Evolutionary conservation across 2,888 invertebrate species (phyloP), one percentile per base, ranked within the genome.

Genomic region (Galerucella calmariensis): DNA sequence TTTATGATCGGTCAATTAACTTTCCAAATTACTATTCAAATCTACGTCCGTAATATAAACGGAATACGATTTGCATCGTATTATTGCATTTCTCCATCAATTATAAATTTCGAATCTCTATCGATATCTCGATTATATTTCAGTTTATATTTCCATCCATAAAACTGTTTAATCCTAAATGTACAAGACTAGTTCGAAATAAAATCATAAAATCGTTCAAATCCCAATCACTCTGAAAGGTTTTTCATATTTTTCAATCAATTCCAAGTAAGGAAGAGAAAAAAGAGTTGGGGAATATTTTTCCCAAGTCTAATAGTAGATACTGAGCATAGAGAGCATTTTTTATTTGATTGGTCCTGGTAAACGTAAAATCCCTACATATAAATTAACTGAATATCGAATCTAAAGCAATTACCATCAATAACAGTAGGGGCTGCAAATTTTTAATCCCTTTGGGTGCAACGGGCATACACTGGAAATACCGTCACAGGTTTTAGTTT

Each of bases 21-120:
- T 79, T 79, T 82, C 79, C 81, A 81, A 82, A 81, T 82, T 80
- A 81, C 79, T 81, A 82, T 82, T 82, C 81, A 81, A 81, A 82
- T 82, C 79, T 77, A 77, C 78, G 75, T 79, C 78, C 75, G 80
- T 79, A 79, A 79, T 79, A 81, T 78, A 81, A 80, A 78, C 78
- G 77, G 78, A 81, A 79, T 75, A 79, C 81, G 81, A 81, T 83
- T 83, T 82, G 79, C 80, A 80, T 79, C 72, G 72, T 77, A 81
- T 81, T 81, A 81, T 82, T 77, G 75, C 78, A 77, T 80, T 79
- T 79, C 77, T 78, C 68, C 82, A 80, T 79, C 81, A 81, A 81
- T 82, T 82, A 81, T 79, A 81, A 80, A 48, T 62, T 62, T 61
- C 58, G 59, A 24, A 61, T 41, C 35, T 59, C 20, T 5, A 69